phyloP scores from a whole-genome alignment of 2,888 invertebrate species.

The Phymatocera aterrima region DNA sequence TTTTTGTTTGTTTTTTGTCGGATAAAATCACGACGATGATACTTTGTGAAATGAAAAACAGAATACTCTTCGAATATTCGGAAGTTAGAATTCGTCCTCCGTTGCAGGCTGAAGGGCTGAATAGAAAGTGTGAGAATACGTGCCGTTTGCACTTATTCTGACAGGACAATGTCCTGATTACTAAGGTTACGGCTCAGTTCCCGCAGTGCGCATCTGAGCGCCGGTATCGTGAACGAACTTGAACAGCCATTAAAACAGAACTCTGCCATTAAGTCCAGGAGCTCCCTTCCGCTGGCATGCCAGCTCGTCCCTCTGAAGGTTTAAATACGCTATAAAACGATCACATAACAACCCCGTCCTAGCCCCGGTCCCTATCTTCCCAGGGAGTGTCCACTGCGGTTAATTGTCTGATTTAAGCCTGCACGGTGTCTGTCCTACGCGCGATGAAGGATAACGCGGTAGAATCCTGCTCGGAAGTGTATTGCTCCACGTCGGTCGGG shows the following conservation, averaged over 20 bases:
- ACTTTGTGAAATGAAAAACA: no score
- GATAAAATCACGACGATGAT: no score
- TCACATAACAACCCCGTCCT: conserved; percentile 46
- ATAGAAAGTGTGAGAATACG: conserved; percentile 11
- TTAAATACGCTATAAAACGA: conserved; percentile 50
- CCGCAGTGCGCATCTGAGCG: conserved; percentile 42
- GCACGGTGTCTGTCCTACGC: background rate
- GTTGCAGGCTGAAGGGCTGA: background rate
- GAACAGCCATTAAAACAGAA: conserved; percentile 57
- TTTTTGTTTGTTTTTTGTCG: no score
- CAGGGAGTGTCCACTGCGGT: conserved; percentile 48
- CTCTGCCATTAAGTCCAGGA: conserved; percentile 54
- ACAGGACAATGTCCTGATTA: conserved; percentile 38
- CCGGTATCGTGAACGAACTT: conserved; percentile 47
- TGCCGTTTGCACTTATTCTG: conserved; percentile 6
- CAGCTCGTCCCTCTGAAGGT: conserved; percentile 34
- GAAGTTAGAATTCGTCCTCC: background rate
- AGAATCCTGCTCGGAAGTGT: conserved; percentile 6
- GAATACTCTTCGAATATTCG: no score
- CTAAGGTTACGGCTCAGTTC: conserved; percentile 38
- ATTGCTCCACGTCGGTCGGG: no score
- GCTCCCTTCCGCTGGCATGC: conserved; percentile 41
- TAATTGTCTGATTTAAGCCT: conserved; percentile 49
- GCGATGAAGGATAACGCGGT: conserved; percentile 13
- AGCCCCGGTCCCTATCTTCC: conserved; percentile 46